A percentile compares a stretch with the other conserved stretches of the same genome.
Evolutionary conservation across 2,113 vertebrate genomes (phyloP).

Genomic region (Serinus canaria): DNA sequence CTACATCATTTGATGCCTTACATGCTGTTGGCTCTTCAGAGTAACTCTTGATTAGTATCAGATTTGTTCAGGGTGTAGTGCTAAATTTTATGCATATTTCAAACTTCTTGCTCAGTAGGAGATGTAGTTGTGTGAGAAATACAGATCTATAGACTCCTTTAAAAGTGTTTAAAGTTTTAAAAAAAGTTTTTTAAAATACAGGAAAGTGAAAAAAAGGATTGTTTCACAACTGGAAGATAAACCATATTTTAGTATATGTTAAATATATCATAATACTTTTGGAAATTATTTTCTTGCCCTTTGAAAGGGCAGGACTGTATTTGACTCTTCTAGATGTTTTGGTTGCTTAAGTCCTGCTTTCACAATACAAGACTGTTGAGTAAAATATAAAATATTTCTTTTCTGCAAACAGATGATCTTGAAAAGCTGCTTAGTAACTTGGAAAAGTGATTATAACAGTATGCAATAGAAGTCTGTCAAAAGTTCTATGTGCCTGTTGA

Average conservation of each 20-base stretch:
- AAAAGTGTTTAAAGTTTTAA: background rate
- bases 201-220: background rate
- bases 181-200: background rate
- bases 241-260: background rate
- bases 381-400: background rate
- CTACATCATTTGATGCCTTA: background rate
- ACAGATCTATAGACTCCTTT: background rate
- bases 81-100: background rate
- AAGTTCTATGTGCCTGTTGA: background rate
- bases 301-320: background rate
- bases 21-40: background rate
- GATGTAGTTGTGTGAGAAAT: background rate
- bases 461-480: background rate
- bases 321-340: background rate
- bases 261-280: background rate
- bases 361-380: background rate
- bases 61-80: background rate
- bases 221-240: background rate
- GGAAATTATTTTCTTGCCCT: background rate
- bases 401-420: background rate
- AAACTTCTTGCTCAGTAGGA: background rate
- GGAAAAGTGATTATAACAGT: background rate
- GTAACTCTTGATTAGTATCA: background rate
- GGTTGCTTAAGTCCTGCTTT: background rate
- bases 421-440: background rate